Conservation (phyloP, 2,113 vertebrate species). For the Serinus canaria region DNA sequence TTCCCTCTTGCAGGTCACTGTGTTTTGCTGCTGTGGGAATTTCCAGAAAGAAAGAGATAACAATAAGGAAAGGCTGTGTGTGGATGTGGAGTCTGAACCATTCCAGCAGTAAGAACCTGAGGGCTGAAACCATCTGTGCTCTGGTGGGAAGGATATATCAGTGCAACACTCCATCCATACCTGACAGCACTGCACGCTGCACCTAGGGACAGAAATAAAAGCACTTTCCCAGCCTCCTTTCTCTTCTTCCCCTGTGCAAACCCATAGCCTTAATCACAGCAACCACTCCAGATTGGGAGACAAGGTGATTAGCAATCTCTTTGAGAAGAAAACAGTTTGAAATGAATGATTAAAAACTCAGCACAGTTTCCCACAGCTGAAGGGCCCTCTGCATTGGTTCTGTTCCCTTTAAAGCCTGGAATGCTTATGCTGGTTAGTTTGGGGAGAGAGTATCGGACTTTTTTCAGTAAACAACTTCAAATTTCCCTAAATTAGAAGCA, state of each 20-base stretch:
- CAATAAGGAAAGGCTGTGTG: not conserved
- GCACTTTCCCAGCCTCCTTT: not conserved
- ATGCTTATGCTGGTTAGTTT: not conserved
- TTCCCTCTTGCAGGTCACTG: not conserved
- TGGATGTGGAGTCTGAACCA: accelerated
- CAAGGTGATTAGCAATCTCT: not conserved
- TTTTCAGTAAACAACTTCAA: not conserved
- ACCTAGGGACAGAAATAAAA: not conserved
- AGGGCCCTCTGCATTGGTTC: not conserved
- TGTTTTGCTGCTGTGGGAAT: not conserved
- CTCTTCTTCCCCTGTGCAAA: not conserved
- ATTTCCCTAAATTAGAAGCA: slow-evolving; percentile 35
- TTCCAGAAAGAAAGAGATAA: not conserved
- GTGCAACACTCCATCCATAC: not conserved
- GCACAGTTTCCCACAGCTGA: not conserved
- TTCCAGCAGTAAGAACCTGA: not conserved
- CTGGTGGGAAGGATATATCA: accelerated
- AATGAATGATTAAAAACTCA: not conserved
- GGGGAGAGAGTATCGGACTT: no score
- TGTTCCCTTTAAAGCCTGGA: not conserved
- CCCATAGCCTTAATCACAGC: not conserved
- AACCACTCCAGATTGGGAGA: not conserved
- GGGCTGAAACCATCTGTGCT: not conserved
- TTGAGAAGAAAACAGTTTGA: not conserved
- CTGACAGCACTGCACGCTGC: accelerated